Base-by-base conservation (phyloP, 2,797 vertebrate genomes). In the Orientallactaga sibirica region DNA sequence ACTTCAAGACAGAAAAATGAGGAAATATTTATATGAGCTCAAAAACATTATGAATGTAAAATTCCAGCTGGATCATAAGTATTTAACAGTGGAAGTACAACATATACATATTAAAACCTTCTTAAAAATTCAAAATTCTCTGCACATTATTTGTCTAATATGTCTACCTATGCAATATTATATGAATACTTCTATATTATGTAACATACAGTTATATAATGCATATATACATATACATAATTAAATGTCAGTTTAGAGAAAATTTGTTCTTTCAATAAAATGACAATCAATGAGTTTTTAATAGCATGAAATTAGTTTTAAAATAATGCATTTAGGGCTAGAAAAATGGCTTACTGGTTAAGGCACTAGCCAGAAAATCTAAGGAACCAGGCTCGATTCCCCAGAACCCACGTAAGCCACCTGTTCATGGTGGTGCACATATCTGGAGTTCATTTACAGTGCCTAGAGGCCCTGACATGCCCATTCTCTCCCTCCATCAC, bases 271-370 rank as follows among this genome's bases (percentile, higher is more conserved):
- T 84, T 74, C 6, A 79, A 43, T 58, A 55, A 43, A 71, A 27
- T 67, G 29, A 68, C 61, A 68, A 58, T 41, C 24, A 76, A 33
- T 74, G 20, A 86, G 2, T 75, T 90, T 90, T 92, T 90, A 92
- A 80, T 55, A 48, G 55, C 37, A 33, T 66, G 11, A 41, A 64
- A n/a, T 75, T 67, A 84, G 29, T 83, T 8, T 62, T 61, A 80
- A 33, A 48, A 22, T 61, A 66, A 66, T 8, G 70, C 11, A 83
- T 27, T 61, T 22, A 61, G 48, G 48, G 48, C 48, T 48, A 7
- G 48, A 48, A 48, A 48, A 7, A 48, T 48, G 8, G 48, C 48
- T 48, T 48, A 48, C 7, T 48, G 8, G 5, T 48, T 8, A 48
- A 48, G 8, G 10, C 10, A 10, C 48, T 48, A 48, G 48, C 48